Evolutionary conservation across 2,888 invertebrate genomes (phyloP).

Genomic region (Tricholauxania praeusta): DNA sequence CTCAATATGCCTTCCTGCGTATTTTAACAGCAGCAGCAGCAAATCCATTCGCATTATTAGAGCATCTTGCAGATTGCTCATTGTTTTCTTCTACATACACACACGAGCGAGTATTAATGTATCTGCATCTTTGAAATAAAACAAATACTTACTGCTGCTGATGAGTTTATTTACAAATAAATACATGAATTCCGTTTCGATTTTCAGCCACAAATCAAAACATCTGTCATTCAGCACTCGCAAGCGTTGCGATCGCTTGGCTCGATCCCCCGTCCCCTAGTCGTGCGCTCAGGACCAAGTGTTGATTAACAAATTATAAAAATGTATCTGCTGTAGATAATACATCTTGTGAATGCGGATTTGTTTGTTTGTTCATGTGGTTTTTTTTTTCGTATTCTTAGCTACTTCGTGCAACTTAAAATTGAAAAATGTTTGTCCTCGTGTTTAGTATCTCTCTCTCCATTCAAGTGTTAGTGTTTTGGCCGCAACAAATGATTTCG

Average conservation of each 20-base stretch:
- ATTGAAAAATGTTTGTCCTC: conserved; percentile 19
- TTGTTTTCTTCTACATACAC: conserved; percentile 25
- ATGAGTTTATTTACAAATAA: conserved; percentile 23
- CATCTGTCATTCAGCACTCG: conserved; percentile 61
- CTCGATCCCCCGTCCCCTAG: neutral
- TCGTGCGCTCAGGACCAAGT: conserved; percentile 39
- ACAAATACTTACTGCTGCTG: conserved; percentile 22
- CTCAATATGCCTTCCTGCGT: conserved; percentile 41
- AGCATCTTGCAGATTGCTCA: conserved; percentile 25
- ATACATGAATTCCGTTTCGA: conserved; percentile 12
- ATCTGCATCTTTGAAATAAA: conserved; percentile 26
- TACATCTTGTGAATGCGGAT: conserved; percentile 54
- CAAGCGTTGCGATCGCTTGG: conserved; percentile 25
- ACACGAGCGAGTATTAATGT: conserved; percentile 8
- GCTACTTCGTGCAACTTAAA: conserved; percentile 6
- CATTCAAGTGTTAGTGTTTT: conserved; percentile 19
- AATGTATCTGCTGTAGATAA: conserved; percentile 55
- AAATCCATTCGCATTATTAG: conserved; percentile 3
- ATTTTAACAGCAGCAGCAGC: neutral
- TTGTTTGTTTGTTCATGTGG: conserved; percentile 45
- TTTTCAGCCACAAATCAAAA: conserved; percentile 55
- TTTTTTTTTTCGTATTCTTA: conserved; percentile 43
- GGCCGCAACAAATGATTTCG: conserved; percentile 1
- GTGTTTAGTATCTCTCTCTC: neutral
- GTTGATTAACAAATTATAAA: conserved; percentile 62